Percentiles rank a stretch among this genome's conserved stretches.
phyloP scores from a whole-genome alignment of 2,113 vertebrate species.

The Notothenia rossii region DNA sequence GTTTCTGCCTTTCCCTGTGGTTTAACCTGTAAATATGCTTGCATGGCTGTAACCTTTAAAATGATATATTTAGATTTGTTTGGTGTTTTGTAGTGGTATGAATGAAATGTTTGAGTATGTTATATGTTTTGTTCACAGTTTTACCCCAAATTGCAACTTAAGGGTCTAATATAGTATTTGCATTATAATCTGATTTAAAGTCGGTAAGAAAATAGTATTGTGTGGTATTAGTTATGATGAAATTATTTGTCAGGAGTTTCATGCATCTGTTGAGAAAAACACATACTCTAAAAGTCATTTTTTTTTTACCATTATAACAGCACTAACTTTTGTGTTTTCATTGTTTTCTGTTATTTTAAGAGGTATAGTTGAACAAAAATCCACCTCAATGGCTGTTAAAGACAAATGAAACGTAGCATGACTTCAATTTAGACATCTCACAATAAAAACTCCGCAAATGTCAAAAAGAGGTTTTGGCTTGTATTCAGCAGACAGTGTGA shows the following conservation, averaged over 20 bases:
- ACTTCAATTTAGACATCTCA: constrained; percentile 27
- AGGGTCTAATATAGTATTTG: not conserved
- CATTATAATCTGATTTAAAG: not conserved
- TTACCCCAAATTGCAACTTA: not conserved
- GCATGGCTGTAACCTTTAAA: too few species aligned
- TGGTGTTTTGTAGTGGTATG: not conserved
- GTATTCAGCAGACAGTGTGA: constrained; percentile 62
- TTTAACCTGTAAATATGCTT: not conserved
- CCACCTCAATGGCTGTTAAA: constrained; percentile 21
- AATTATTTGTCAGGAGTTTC: not conserved
- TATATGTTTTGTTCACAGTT: not conserved
- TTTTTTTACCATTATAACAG: constrained; percentile 9
- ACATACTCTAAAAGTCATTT: not conserved
- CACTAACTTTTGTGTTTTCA: constrained; percentile 11
- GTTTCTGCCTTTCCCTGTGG: not conserved
- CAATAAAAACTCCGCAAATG: constrained; percentile 49
- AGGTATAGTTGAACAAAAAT: constrained; percentile 22
- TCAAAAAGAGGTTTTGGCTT: constrained; percentile 50
- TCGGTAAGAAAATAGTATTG: not conserved
- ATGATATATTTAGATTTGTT: not conserved
- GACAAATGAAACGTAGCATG: constrained; percentile 56
- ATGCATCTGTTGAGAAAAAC: constrained; percentile 13
- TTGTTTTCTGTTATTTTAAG: constrained; percentile 22
- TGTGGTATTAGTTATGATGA: not conserved
- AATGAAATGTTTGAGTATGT: not conserved